phyloP scores from a whole-genome alignment of 2,113 vertebrate genomes.

The Brevimyrus niger region DNA sequence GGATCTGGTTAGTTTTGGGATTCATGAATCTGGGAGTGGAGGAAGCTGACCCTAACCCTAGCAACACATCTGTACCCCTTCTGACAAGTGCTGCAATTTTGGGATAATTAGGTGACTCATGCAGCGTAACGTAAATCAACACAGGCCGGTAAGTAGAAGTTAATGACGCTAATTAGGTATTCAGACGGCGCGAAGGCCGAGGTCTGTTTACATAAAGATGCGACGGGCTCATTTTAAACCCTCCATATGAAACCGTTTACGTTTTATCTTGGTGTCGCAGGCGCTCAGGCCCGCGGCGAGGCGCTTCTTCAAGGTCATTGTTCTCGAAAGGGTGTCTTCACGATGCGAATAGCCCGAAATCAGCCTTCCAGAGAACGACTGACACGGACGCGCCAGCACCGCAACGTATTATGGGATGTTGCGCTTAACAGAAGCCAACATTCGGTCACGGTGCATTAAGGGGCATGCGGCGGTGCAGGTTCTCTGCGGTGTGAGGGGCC shows the following conservation, averaged over 20 bases:
- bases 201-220: background rate
- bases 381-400: background rate
- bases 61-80: background rate
- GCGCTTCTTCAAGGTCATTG: background rate
- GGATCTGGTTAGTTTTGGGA: too few species aligned
- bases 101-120: conserved; percentile 2
- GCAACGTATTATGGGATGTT: background rate
- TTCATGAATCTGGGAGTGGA: background rate
- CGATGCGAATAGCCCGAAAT: background rate
- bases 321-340: background rate
- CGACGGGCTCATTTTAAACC: background rate
- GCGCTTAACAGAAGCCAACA: background rate
- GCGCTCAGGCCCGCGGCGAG: background rate
- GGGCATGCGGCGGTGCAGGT: background rate
- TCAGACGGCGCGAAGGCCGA: background rate
- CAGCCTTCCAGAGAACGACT: background rate
- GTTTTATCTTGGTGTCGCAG: background rate
- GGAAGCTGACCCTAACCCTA: background rate
- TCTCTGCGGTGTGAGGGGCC: background rate
- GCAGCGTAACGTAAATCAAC: background rate
- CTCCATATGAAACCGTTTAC: background rate
- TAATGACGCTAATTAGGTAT: conserved; percentile 8
- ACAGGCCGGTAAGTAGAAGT: background rate
- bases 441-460: background rate
- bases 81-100: background rate